Base-by-base conservation (phyloP, 2,113 vertebrate species). In the Gallinago jamesoni region DNA sequence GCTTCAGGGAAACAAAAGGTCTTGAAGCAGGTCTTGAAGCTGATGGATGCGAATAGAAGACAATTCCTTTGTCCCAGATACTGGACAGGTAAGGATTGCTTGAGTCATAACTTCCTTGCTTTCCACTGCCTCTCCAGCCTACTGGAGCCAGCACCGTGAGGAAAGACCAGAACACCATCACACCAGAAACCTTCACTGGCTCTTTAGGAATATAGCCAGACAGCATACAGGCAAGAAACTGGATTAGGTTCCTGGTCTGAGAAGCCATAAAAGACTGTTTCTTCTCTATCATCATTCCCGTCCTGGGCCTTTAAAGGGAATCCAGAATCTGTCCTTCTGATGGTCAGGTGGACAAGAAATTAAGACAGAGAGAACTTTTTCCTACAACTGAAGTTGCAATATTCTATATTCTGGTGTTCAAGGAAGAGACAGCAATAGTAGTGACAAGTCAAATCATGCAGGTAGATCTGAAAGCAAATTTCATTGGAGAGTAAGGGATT, bases 381-480 rank as follows among this genome's bases (percentile, higher is more conserved):
- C 47, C 55, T 70, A 74, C 84, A 84, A 77, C 23, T 60, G 31
- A 94, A 96, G 28, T 69, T 79, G 9, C 68, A 63, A 28, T 59
- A 69, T 82, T 94, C 28, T 87, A n/a, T 88, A 76, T 97, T 89
- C 62, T 92, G 55, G 33, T 68, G 91, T 90, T 95, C 76, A 96
- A 87, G 60, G 85, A 89, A 79, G 77, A 97, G 89, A 93, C 2
- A 5, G 45, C 21, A 72, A 66, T 21, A 80, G 68, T 45, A 84
- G 35, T 89, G 95, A 97, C 76, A 96, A 90, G 75, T 62, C 28
- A 94, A 96, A 97, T 97, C 91, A 94, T 62, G 39, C 37, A 81
- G 74, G 68, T 25, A 95, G 68, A 80, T 94, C 87, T 77, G 64
- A 95, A 82, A 75, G 70, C 64, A 97, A 87, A 95, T 97, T 97